Base-by-base conservation (phyloP, 1,140 invertebrate species). In the Andrena cerasifolii region DNA sequence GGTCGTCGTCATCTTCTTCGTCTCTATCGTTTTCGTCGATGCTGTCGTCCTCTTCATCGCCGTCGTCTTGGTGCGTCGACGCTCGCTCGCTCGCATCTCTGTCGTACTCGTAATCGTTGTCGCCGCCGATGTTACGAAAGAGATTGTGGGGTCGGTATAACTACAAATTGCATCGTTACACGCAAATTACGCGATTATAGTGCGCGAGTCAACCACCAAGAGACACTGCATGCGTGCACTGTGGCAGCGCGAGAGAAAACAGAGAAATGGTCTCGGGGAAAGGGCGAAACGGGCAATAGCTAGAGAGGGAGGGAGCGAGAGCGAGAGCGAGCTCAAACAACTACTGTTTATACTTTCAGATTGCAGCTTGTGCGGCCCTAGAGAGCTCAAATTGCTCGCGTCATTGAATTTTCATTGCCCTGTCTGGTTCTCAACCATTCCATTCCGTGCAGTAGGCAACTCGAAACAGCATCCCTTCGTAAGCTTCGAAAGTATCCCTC, bases 121-220 rank as follows among this genome's bases (percentile, higher is more conserved):
- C 68, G 62, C 54, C 47, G 81, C 26, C 73, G 67, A 63, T 59
- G 61, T 65, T 47, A 73, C 62, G 62, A 74, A 67, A 58, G 78
- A 71, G 76, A 67, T 36, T 24, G 65, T 62, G 67, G 74, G 75
- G 84, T 86, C 73, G 68, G 76, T 71, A 78, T 88, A 88, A 87
- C 87, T 89, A 88, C 89, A 89, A 90, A 90, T 89, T 88, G 87
- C 88, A 85, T 89, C 89, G 89, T 90, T 89, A 89, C 85, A 90
- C 86, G 88, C 87, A 88, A 89, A 90, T 90, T 90, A 88, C 86
- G 83, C 85, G 86, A 90, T 89, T 89, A 87, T 65, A 78, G 79
- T 84, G 68, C 67, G 79, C 79, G 63, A 86, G 81, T 70, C 77
- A 79, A 79, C 76, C 85, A 83, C 68, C 78, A 75, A 78, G 75